Conservation (phyloP, 2,797 vertebrate species). For the Onychomys leucogaster region DNA sequence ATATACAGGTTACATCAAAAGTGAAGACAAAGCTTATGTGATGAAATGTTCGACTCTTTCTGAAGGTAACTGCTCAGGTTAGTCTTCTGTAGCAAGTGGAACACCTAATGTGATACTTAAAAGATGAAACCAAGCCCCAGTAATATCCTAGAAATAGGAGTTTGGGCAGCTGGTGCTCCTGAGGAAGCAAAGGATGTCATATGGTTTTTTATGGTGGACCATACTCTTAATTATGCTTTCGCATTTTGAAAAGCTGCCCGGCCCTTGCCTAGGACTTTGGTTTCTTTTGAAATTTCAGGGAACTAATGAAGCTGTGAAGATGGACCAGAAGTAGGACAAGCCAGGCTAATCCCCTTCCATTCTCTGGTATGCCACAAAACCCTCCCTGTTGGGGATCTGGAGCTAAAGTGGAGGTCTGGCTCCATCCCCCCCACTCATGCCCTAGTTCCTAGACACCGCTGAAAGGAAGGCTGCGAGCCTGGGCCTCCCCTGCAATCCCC, state of each 20-base stretch:
- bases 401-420: slow-evolving; percentile 17
- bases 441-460: slow-evolving; percentile 76
- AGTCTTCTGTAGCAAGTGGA: background rate
- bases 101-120: background rate
- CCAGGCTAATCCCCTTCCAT: background rate
- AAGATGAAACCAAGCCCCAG: background rate
- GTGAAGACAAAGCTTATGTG: background rate
- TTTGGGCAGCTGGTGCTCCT: background rate
- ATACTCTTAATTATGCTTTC: background rate
- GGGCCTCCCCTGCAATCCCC: slow-evolving; percentile 68
- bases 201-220: background rate
- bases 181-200: background rate
- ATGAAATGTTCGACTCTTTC: background rate
- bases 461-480: slow-evolving; percentile 73
- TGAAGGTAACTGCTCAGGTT: background rate
- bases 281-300: background rate
- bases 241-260: background rate
- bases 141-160: background rate
- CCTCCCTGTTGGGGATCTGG: background rate
- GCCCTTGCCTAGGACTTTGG: background rate
- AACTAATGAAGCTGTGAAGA: background rate
- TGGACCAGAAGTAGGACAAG: background rate
- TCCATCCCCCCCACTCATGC: slow-evolving; percentile 43
- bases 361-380: background rate
- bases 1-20: background rate